Percentiles rank a stretch among this genome's conserved stretches.
Conservation (phyloP, 2,888 invertebrate genomes). For the Cosmopolites sordidus region DNA sequence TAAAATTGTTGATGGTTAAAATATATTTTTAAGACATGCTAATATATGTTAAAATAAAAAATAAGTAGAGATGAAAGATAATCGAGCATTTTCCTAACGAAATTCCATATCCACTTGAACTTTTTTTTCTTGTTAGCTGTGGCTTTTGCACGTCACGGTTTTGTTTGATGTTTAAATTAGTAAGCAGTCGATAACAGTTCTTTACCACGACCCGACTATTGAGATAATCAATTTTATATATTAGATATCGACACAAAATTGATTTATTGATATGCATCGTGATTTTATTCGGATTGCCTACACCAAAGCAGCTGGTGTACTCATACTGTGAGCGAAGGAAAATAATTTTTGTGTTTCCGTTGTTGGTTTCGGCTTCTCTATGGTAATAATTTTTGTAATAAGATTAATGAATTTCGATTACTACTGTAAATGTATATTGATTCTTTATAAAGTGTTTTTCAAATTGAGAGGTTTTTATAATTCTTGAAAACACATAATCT, state of each 20-base stretch:
- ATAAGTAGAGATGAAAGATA: too few relatives aligned
- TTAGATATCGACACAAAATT: not conserved
- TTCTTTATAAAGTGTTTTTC: too few relatives aligned
- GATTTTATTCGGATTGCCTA: too few relatives aligned
- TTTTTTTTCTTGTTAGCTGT: too few relatives aligned
- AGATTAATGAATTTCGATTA: not conserved
- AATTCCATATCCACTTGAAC: too few relatives aligned
- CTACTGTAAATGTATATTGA: not conserved
- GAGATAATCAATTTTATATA: constrained; percentile 18
- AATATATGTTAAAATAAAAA: too few relatives aligned
- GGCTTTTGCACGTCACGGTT: constrained; percentile 12
- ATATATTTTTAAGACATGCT: too few relatives aligned
- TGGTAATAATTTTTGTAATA: not conserved
- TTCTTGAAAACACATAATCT: too few relatives aligned
- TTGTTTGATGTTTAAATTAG: constrained; percentile 22
- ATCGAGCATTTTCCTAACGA: too few relatives aligned
- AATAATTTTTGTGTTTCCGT: not conserved
- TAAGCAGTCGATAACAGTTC: constrained; percentile 20
- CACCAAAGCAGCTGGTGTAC: not conserved
- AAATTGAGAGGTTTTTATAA: too few relatives aligned
- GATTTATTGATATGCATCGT: not conserved
- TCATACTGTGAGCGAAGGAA: not conserved
- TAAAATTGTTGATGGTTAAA: too few relatives aligned
- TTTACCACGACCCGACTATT: constrained; percentile 7
- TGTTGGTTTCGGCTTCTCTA: not conserved